phyloP scores from a whole-genome alignment of 2,888 invertebrate genomes.

The Ommatoiulus sabulosus region DNA sequence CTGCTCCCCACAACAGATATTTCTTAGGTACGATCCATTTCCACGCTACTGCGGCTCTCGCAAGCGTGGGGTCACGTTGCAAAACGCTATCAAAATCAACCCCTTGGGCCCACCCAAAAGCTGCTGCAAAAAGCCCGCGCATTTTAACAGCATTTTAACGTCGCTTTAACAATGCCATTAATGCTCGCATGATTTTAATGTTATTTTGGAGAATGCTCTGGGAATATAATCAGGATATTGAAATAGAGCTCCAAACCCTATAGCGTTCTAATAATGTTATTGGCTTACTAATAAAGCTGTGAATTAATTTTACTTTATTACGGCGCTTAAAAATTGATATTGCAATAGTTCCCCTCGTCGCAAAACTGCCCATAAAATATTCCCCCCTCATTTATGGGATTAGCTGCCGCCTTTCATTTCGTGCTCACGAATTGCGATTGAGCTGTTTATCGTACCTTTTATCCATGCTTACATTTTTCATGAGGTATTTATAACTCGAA shows the following conservation, averaged over 20 bases:
- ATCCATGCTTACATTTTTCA: neutral
- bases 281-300: conserved; percentile 15
- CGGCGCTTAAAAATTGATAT: conserved; percentile 34
- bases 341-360: conserved; percentile 4
- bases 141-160: conserved; percentile 16
- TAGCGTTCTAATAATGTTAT: conserved; percentile 14
- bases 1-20: neutral
- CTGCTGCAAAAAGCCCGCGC: neutral
- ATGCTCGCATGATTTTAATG: conserved; percentile 22
- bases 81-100: neutral
- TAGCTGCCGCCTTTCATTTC: neutral
- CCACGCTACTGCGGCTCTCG: neutral
- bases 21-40: neutral
- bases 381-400: neutral
- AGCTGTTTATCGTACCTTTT: neutral
- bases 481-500: neutral
- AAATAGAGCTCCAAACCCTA: neutral
- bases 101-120: conserved; percentile 8
- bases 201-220: neutral
- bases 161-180: conserved; percentile 28
- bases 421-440: neutral
- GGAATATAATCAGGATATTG: neutral
- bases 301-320: conserved; percentile 34
- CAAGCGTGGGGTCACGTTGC: neutral
- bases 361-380: neutral